These are phyloP conservation scores for Papilio polyxenes DNA, from an alignment of 1,140 invertebrate genomes.

Conservation along the genomic window DNA sequence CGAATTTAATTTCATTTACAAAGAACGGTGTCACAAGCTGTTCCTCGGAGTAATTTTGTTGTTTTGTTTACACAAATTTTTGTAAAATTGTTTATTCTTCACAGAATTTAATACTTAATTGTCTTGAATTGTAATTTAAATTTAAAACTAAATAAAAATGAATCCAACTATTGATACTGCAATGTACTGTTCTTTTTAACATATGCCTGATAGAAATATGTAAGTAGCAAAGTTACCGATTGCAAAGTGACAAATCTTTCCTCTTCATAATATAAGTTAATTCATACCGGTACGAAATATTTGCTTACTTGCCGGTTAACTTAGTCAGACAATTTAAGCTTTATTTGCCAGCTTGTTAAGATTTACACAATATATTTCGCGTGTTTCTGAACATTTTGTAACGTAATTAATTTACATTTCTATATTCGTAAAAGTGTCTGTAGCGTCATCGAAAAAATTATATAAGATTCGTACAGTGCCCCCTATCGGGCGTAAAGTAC, in stretches of 20 bases:
- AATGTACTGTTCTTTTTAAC: no score
- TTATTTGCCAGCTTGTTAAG: background rate
- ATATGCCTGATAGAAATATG: background rate
- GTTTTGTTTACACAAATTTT: slow-evolving; percentile 34
- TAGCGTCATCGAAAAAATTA: no score
- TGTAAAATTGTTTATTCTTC: slow-evolving; percentile 28
- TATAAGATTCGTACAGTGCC: no score
- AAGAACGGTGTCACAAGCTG: slow-evolving; percentile 30
- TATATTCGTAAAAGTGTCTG: no score
- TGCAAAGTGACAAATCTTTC: background rate
- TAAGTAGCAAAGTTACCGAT: background rate
- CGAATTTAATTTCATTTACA: slow-evolving; percentile 39
- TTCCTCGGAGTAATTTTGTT: slow-evolving; percentile 37
- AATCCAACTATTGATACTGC: no score
- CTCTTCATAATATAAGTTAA: background rate
- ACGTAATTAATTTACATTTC: no score
- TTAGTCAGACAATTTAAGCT: background rate
- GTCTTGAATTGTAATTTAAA: background rate
- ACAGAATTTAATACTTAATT: background rate
- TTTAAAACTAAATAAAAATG: background rate
- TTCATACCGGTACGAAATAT: background rate
- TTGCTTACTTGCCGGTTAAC: background rate
- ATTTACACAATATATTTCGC: background rate
- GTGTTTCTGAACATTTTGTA: background rate
- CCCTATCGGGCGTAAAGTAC: no score